A percentile compares a stretch with the other conserved stretches of the same genome.
phyloP scores from a whole-genome alignment of 2,797 vertebrate species.

The Macroramphosus scolopax region DNA sequence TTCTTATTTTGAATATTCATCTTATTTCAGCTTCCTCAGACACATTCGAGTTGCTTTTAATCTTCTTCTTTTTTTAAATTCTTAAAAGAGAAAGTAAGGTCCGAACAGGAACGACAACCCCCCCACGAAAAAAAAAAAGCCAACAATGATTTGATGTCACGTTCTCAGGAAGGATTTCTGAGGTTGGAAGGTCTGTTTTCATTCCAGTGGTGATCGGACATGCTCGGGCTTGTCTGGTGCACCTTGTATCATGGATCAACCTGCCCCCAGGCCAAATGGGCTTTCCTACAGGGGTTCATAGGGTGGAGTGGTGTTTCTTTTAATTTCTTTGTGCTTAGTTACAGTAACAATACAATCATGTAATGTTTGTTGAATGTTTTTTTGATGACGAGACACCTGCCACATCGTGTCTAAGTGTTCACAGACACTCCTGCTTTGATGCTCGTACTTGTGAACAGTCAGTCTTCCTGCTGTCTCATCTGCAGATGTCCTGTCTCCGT shows the following conservation, averaged over 20 bases:
- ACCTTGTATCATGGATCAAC: background rate
- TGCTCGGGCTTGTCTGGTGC: slow-evolving; percentile 27
- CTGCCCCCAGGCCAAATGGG: slow-evolving; percentile 18
- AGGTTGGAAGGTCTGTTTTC: slow-evolving; percentile 24
- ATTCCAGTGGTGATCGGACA: slow-evolving; percentile 33
- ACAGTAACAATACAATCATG: background rate
- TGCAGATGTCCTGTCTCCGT: slow-evolving; percentile 54
- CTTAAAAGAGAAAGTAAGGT: too few relatives aligned
- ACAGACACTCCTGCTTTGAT: background rate
- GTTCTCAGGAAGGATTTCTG: background rate
- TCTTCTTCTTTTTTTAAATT: too few relatives aligned
- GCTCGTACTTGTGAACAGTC: too few relatives aligned
- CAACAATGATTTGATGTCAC: too few relatives aligned
- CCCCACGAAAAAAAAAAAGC: too few relatives aligned
- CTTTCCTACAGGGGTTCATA: slow-evolving; percentile 16
- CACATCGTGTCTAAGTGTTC: slow-evolving; percentile 2
- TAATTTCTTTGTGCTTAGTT: background rate
- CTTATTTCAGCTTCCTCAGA: too few relatives aligned
- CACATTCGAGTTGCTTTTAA: too few relatives aligned
- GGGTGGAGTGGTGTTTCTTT: slow-evolving; percentile 16
- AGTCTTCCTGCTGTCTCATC: too few relatives aligned
- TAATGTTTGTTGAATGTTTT: background rate
- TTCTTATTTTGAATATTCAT: too few relatives aligned
- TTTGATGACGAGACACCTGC: slow-evolving; percentile 19
- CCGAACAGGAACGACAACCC: too few relatives aligned